Base-by-base conservation (phyloP, 2,797 vertebrate genomes). In the Pseudochirops corinnae region DNA sequence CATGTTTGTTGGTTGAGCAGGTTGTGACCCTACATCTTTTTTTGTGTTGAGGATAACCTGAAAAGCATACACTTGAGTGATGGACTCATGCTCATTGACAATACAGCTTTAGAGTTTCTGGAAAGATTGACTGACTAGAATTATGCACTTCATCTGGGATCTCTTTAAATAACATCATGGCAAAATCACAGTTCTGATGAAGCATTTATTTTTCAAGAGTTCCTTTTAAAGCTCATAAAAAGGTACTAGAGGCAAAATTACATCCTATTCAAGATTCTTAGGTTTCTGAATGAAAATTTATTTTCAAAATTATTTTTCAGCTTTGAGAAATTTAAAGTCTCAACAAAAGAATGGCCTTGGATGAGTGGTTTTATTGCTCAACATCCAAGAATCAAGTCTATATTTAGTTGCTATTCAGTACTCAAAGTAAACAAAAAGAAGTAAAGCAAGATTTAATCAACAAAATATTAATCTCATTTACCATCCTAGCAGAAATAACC, bases 181-280 rank as follows among this genome's bases (percentile, higher is more conserved):
- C 33, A 2, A 0, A 11, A 1, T 9, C 2, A 0, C 0, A 5
- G 90, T 14, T 5, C 46, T 2, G 2, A 28, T 16, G 33, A 60
- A 91, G 53, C 82, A 24, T 12, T 56, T 56, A 4, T 33, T 31
- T 46, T 53, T 67, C 7, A 2, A 91, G 2, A 0, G 6, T 13
- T 74, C n/a, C 31, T 21, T 12, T 82, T 55, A 21, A 29, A 39
- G 52, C 21, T 26, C 92, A 12, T 28, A 55, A 46, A 90, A 87
- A 31, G 39, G n/a, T 21, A 31, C 14, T 14, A 3, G 55, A 29
- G 2, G 53, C 9, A 74, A 92, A 55, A 46, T 13, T 1, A 46
- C 1, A 46, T 2, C 28, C 90, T 39, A 56, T 0, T 50, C 3
- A 87, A 87, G 13, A 33, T 9, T 26, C 58, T 91, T 56, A 1